A percentile compares a stretch with the other conserved stretches of the same genome.
These are phyloP conservation scores for Drosophila littoralis DNA, from an alignment of 1,140 invertebrate species.

Conservation along the genomic window DNA sequence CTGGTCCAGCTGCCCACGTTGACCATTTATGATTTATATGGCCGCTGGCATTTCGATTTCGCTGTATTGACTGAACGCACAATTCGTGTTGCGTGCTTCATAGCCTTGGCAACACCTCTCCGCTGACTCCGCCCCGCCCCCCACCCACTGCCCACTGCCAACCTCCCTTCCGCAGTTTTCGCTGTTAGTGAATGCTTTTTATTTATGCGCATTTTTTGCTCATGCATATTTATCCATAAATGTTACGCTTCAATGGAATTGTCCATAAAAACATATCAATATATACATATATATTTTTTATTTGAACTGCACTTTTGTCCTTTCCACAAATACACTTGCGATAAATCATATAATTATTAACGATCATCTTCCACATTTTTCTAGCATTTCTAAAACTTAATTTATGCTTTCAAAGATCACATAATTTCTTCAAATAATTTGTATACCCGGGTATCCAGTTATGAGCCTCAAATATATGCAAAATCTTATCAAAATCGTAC, in stretches of 20 bases:
- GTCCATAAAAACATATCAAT: neutral
- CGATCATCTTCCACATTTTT: neutral
- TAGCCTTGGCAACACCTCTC: neutral
- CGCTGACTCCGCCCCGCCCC: neutral
- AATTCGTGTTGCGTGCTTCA: constrained; percentile 8
- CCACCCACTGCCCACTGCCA: too few species aligned
- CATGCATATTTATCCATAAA: constrained; percentile 18
- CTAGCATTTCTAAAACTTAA: constrained; percentile 9
- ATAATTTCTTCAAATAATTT: too few species aligned
- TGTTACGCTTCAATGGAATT: constrained; percentile 11
- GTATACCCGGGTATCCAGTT: too few species aligned
- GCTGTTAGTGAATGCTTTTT: neutral
- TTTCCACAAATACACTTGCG: constrained; percentile 18
- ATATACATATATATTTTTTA: neutral
- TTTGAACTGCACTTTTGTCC: neutral
- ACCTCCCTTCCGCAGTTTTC: too few species aligned
- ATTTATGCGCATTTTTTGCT: neutral
- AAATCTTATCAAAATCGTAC: too few species aligned
- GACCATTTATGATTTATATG: constrained; percentile 58
- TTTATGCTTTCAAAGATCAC: too few species aligned
- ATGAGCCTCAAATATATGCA: too few species aligned
- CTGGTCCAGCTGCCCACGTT: constrained; percentile 6
- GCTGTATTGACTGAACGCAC: constrained; percentile 54
- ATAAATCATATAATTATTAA: constrained; percentile 27
- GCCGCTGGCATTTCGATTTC: constrained; percentile 38